phyloP scores from a whole-genome alignment of 2,797 vertebrate species.

The Melanotaenia pygmaea region DNA sequence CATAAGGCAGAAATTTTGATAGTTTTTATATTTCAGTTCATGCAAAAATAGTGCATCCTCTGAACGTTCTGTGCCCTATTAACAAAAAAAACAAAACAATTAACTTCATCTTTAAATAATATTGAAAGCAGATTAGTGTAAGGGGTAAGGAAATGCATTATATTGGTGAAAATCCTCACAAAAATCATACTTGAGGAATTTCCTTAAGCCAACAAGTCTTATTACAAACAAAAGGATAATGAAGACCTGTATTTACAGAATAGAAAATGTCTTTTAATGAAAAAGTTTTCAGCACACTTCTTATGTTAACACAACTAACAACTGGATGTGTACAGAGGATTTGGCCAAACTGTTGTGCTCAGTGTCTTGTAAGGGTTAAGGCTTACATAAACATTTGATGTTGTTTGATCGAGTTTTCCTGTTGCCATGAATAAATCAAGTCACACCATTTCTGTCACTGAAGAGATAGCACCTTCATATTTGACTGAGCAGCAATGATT shows the following conservation, averaged over 20 bases:
- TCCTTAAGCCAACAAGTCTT: no score
- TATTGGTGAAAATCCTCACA: no score
- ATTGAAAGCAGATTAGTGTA: neutral
- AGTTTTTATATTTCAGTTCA: no score
- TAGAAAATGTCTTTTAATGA: neutral
- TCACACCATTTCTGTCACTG: constrained; percentile 22
- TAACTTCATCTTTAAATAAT: constrained; percentile 1
- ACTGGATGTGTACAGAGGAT: constrained; percentile 5
- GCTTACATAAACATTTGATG: constrained; percentile 54
- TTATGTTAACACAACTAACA: neutral
- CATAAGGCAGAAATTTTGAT: no score
- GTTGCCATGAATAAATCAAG: constrained; percentile 57
- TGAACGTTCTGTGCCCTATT: neutral
- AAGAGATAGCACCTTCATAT: constrained; percentile 4
- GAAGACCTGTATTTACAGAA: constrained; percentile 2
- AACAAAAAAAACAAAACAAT: neutral
- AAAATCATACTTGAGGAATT: no score
- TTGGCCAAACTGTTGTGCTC: neutral
- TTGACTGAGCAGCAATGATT: constrained; percentile 11
- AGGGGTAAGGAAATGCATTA: no score
- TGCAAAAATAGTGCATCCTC: neutral
- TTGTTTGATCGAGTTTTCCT: constrained; percentile 55
- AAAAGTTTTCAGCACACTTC: constrained; percentile 2
- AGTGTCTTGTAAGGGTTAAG: constrained; percentile 26
- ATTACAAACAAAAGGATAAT: neutral